Percentiles rank a stretch among this genome's conserved stretches.
phyloP scores from a whole-genome alignment of 2,888 invertebrate genomes.

The Hirtodrosophila duncani region DNA sequence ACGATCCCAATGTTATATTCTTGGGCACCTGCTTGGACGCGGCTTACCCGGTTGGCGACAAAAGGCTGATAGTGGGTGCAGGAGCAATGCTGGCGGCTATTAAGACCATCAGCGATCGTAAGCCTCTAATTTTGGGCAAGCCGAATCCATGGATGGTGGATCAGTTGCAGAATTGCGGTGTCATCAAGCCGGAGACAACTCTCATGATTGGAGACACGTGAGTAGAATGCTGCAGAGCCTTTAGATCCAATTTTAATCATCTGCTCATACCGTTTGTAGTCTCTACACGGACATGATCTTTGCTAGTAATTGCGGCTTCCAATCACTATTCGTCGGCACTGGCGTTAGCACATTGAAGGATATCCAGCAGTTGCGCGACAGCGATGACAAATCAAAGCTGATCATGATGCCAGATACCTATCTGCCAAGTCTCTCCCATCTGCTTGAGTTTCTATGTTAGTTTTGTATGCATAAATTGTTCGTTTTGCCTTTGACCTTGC shows the following conservation, averaged over 20 bases:
- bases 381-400: conserved; percentile 19
- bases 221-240: conserved; percentile 7
- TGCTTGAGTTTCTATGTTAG: conserved; percentile 41
- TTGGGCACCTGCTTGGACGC: conserved; percentile 44
- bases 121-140: conserved; percentile 52
- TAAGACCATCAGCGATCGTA: conserved; percentile 25
- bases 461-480: conserved; percentile 1
- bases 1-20: conserved; percentile 28
- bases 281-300: conserved; percentile 46
- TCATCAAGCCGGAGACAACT: conserved; percentile 43
- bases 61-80: conserved; percentile 38
- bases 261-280: conserved; percentile 10
- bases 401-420: conserved; percentile 44
- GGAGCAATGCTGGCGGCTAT: conserved; percentile 48
- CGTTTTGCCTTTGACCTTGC: background rate
- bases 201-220: conserved; percentile 59
- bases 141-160: conserved; percentile 51
- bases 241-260: background rate
- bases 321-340: conserved; percentile 48
- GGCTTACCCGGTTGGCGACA: conserved; percentile 18
- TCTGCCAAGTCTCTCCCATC: conserved; percentile 30
- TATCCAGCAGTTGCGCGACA: conserved; percentile 24
- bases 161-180: background rate
- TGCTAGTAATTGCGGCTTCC: conserved; percentile 48
- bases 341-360: conserved; percentile 37